A percentile compares a stretch with the other conserved stretches of the same genome.
phyloP scores from a whole-genome alignment of 2,797 vertebrate species.

The Diplodus sargus region DNA sequence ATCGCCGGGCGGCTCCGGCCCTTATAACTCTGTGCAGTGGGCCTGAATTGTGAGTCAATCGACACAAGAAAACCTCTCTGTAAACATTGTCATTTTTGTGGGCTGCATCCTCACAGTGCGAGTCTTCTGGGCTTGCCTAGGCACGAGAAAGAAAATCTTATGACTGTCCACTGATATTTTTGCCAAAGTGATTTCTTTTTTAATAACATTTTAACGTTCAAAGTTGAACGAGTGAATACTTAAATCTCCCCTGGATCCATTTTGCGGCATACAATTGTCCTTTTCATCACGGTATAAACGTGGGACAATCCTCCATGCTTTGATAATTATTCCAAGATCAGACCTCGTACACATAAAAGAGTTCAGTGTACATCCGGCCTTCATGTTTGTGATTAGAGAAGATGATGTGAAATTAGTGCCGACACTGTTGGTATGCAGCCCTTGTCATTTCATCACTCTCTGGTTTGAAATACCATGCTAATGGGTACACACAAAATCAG shows the following conservation, averaged over 20 bases:
- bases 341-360: not conserved
- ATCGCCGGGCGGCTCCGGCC: slow-evolving; percentile 99
- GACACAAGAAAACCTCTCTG: slow-evolving; percentile 68
- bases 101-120: slow-evolving; percentile 74
- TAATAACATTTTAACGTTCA: not conserved
- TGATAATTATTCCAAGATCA: not conserved
- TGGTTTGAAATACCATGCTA: slow-evolving; percentile 39
- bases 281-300: not conserved
- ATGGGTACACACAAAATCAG: slow-evolving; percentile 26
- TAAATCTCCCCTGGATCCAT: not conserved
- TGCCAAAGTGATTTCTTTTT: not conserved
- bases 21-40: slow-evolving; percentile 99
- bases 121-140: not conserved
- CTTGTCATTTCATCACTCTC: slow-evolving; percentile 60
- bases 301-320: not conserved
- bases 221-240: not conserved
- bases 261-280: not conserved
- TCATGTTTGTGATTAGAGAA: slow-evolving; percentile 11
- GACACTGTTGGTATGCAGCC: slow-evolving; percentile 77
- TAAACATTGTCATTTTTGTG: slow-evolving; percentile 67
- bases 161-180: slow-evolving; percentile 1
- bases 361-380: not conserved
- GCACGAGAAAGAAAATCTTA: not conserved
- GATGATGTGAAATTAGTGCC: slow-evolving; percentile 1
- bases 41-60: slow-evolving; percentile 98